Base-by-base conservation (phyloP, 2,888 invertebrate genomes). In the Phanerotoma sp. region DNA sequence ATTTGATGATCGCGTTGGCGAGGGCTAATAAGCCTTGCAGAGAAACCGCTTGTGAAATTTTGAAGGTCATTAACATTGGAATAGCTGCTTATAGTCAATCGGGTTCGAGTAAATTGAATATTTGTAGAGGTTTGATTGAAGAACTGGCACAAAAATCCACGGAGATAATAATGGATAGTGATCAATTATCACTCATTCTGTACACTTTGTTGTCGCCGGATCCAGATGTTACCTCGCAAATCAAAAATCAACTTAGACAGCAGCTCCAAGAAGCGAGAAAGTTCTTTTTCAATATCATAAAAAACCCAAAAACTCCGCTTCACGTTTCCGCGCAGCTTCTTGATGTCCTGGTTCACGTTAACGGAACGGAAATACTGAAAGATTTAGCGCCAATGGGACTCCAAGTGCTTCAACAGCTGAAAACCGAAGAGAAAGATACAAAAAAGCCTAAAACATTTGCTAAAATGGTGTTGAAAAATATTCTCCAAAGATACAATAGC, bases 81-180 rank as follows among this genome's bases (percentile, higher is more conserved):
- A n/a, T n/a, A n/a, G n/a, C n/a, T n/a, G n/a, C n/a, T n/a, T n/a
- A n/a, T n/a, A n/a, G n/a, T n/a, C n/a, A n/a, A n/a, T n/a, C n/a
- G n/a, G n/a, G n/a, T n/a, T n/a, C n/a, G n/a, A n/a, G n/a, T n/a
- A 61, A 64, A 3, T 55, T 61, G 16, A 64, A 66, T 11, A 71
- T 71, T 4, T 72, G 69, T 20, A 69, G 66, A 5, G 51, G 58
- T 1, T 63, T 86, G 6, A 61, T 84, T 18, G 72, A 78, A 52
- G 79, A 83, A 64, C 58, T 86, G 1, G 54, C 75, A n/a, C 61
- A 68, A 4, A 80, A 83, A 38, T 78, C 77, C 56, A 77, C 82
- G 51, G 90, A 89, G 69, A 78, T 91, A 35, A 61, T 81, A 22
- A 72, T 87, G 58, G 90, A 91, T 66, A 76, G 82, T 32, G 84